Evolutionary conservation across 2,797 vertebrate genomes (phyloP).

Genomic region (Muscicapa comitata): DNA sequence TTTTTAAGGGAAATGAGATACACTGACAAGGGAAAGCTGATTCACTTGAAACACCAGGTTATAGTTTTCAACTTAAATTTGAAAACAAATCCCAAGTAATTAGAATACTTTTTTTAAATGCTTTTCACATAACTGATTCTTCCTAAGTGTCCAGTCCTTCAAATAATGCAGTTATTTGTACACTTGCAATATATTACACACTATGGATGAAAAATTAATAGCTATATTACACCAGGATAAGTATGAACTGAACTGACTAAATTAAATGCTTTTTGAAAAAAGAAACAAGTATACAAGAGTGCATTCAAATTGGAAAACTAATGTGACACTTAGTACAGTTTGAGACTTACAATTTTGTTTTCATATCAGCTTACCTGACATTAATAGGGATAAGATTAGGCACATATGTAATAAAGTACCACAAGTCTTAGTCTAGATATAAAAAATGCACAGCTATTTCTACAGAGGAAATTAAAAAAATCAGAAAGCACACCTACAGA

Average conservation of each 20-base stretch:
- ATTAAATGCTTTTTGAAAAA: background rate
- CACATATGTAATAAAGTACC: background rate
- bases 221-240: background rate
- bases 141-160: background rate
- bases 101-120: background rate
- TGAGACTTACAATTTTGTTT: background rate
- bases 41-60: background rate
- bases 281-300: background rate
- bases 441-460: background rate
- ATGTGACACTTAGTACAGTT: background rate
- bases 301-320: background rate
- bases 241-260: background rate
- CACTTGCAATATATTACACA: background rate
- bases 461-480: background rate
- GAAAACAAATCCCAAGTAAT: background rate
- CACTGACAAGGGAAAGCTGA: background rate
- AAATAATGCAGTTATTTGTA: background rate
- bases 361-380: background rate
- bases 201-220: background rate
- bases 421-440: background rate
- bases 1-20: background rate
- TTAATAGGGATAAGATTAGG: background rate
- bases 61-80: background rate
- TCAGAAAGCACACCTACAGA: background rate
- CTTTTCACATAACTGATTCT: background rate